phyloP scores from a whole-genome alignment of 2,797 vertebrate genomes.

The Cyprinella venusta region DNA sequence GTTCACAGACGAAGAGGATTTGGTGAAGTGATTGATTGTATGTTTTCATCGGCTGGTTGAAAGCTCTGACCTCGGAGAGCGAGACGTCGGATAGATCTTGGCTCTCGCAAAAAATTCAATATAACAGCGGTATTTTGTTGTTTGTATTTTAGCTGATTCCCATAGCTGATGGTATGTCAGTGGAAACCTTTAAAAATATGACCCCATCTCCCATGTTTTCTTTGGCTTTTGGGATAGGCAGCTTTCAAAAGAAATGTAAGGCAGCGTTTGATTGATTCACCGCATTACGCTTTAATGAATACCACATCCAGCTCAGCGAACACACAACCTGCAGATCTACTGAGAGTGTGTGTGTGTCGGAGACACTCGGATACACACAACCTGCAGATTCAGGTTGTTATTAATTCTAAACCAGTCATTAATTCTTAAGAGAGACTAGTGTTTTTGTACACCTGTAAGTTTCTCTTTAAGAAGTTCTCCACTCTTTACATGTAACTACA shows the following conservation, averaged over 20 bases:
- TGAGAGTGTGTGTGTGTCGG: neutral
- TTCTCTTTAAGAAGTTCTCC: too few relatives aligned
- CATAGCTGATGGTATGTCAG: conserved; percentile 71
- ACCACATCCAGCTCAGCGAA: conserved; percentile 59
- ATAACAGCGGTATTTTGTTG: conserved; percentile 70
- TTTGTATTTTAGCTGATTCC: conserved; percentile 71
- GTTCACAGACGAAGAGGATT: neutral
- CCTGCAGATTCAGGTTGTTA: too few relatives aligned
- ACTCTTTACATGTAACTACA: too few relatives aligned
- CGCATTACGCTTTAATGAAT: conserved; percentile 67
- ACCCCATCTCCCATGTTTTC: conserved; percentile 70
- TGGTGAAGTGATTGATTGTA: neutral
- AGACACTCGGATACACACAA: too few relatives aligned
- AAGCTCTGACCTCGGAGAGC: conserved; percentile 56
- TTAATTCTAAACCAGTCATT: too few relatives aligned
- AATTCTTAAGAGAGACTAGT: neutral
- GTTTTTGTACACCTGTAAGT: neutral
- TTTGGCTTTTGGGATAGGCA: conserved; percentile 72
- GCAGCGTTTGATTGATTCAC: conserved; percentile 68
- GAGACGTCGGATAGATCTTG: conserved; percentile 42
- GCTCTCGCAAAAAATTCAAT: conserved; percentile 59
- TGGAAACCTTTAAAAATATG: conserved; percentile 72
- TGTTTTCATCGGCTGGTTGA: neutral
- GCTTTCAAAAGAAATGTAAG: conserved; percentile 68
- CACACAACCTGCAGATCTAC: conserved; percentile 48